These are phyloP conservation scores for Schizothorax lantsangensis DNA, from an alignment of 2,797 vertebrate species.

Conservation along the genomic window DNA sequence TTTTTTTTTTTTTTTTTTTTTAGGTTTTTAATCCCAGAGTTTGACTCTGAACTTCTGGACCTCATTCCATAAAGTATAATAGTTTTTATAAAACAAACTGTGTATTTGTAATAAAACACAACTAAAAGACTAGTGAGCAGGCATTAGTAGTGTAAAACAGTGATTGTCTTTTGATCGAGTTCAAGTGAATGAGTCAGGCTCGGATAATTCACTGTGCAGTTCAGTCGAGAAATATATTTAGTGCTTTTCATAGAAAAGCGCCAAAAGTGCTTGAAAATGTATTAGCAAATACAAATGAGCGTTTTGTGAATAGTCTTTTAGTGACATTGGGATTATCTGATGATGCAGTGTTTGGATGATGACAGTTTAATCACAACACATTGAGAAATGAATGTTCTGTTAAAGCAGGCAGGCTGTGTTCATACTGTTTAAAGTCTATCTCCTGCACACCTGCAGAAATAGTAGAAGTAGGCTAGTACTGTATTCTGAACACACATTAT, in stretches of 20 bases:
- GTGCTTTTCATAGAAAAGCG: no score
- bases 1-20: not conserved
- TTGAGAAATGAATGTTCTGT: not conserved
- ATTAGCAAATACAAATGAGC: not conserved
- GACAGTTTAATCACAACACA: not conserved
- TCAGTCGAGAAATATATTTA: no score
- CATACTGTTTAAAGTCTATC: not conserved
- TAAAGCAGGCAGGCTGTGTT: not conserved
- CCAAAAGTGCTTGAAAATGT: no score
- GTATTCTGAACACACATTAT: not conserved
- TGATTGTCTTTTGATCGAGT: not conserved
- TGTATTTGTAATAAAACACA: not conserved
- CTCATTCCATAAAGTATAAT: not conserved
- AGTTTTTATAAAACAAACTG: not conserved
- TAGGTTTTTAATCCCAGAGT: no score
- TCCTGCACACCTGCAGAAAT: not conserved
- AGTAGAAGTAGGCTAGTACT: not conserved
- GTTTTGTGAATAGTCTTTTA: not conserved
- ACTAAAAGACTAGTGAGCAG: not conserved
- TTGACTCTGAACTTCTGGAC: not conserved
- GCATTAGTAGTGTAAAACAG: not conserved
- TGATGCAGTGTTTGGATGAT: not conserved
- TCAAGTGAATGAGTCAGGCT: not conserved
- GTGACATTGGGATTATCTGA: not conserved
- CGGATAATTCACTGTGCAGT: not conserved